Evolutionary conservation across 2,888 invertebrate genomes (phyloP).

Genomic region (Noctua pronuba): DNA sequence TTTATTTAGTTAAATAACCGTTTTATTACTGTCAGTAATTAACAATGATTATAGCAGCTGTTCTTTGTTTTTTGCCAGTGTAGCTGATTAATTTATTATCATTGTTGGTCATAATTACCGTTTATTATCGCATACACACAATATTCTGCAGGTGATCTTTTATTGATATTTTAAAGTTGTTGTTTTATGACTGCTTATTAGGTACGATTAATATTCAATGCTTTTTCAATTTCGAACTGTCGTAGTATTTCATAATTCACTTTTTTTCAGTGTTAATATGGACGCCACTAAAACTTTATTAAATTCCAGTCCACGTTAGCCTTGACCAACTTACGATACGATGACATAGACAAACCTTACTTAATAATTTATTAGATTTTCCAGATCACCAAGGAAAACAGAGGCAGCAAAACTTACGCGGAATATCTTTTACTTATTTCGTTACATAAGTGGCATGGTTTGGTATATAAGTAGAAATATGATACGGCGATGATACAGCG

Average conservation of each 20-base stretch:
- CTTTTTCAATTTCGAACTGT: not conserved
- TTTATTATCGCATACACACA: not conserved
- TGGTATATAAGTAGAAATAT: constrained; percentile 57
- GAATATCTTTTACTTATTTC: constrained; percentile 35
- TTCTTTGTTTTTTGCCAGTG: constrained; percentile 13
- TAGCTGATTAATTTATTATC: not conserved
- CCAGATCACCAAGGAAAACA: constrained; percentile 17
- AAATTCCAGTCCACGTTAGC: constrained; percentile 2
- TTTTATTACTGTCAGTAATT: constrained; percentile 14
- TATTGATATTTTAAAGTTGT: not conserved
- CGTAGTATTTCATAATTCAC: not conserved
- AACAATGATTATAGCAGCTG: not conserved
- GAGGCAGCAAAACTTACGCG: constrained; percentile 4
- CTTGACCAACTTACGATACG: constrained; percentile 9
- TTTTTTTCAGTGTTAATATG: not conserved
- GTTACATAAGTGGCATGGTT: constrained; percentile 53
- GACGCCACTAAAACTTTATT: not conserved
- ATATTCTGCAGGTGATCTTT: not conserved
- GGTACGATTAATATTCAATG: not conserved
- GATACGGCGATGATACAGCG: constrained; percentile 62
- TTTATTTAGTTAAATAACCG: constrained; percentile 15
- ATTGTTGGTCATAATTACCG: not conserved
- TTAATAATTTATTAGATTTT: constrained; percentile 45
- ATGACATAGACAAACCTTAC: constrained; percentile 2
- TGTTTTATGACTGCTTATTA: not conserved